phyloP scores from a whole-genome alignment of 1,140 invertebrate species.

The Drosophila navojoa region DNA sequence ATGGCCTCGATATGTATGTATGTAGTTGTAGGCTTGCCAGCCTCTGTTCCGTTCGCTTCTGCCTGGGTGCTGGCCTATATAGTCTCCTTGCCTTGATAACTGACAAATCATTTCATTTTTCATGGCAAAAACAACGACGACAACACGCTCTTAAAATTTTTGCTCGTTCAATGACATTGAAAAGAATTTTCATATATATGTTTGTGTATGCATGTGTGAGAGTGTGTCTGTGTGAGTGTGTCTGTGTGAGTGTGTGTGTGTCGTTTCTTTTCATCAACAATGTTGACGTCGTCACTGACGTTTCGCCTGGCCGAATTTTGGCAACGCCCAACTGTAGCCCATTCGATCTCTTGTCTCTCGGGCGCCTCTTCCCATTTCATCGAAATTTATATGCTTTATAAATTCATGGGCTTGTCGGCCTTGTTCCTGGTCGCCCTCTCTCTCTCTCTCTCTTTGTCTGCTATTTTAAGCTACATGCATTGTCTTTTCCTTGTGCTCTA shows the following conservation, averaged over 20 bases:
- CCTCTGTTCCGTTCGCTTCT: not conserved
- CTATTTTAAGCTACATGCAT: conserved; percentile 50
- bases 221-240: conserved; percentile 14
- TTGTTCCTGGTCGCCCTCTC: conserved; percentile 52
- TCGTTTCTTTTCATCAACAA: conserved; percentile 26
- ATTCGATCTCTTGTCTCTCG: conserved; percentile 34
- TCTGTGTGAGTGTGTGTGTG: conserved; percentile 2
- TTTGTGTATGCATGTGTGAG: not conserved
- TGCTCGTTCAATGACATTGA: conserved; percentile 78
- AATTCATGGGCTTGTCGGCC: conserved; percentile 43
- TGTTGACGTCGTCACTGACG: conserved; percentile 61
- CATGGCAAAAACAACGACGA: conserved; percentile 36
- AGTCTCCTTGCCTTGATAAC: conserved; percentile 60
- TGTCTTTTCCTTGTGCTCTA: conserved; percentile 14
- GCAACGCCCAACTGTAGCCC: conserved; percentile 24
- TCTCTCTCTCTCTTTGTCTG: not conserved
- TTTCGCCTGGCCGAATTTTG: conserved; percentile 52
- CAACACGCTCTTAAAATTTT: conserved; percentile 64
- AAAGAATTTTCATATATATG: conserved; percentile 69
- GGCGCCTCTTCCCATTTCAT: conserved; percentile 25
- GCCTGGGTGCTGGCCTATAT: conserved; percentile 19
- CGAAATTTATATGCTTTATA: conserved; percentile 60
- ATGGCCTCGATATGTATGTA: conserved; percentile 60
- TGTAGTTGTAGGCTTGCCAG: conserved; percentile 10
- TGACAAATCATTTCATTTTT: conserved; percentile 76